Evolutionary conservation across 2,113 vertebrate species (phyloP).

Genomic region (Nerophis ophidion): DNA sequence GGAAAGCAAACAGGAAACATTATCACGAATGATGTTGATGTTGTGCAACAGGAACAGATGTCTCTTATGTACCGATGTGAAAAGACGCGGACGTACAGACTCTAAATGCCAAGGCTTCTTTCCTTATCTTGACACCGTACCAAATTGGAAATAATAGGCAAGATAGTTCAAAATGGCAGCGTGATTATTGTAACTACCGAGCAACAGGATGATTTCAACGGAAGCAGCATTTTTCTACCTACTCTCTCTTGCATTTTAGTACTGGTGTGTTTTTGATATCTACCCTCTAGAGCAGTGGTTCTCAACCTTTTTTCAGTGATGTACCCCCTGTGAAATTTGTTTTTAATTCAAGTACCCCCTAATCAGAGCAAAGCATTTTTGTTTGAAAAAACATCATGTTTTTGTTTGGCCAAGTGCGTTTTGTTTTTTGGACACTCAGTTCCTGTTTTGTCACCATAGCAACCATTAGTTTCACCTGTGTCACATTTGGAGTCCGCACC

Average conservation of each 20-base stretch:
- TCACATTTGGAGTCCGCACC: too few species aligned
- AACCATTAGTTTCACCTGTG: too few species aligned
- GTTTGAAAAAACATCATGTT: too few species aligned
- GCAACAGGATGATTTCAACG: background rate
- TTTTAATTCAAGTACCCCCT: too few species aligned
- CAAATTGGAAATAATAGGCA: constrained; percentile 9
- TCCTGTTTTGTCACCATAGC: too few species aligned
- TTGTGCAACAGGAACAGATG: constrained; percentile 5
- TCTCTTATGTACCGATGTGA: constrained; percentile 4
- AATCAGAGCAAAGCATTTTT: too few species aligned
- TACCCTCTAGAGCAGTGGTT: too few species aligned
- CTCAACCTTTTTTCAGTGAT: too few species aligned
- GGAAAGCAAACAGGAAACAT: constrained; percentile 16
- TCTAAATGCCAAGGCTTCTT: background rate
- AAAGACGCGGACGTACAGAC: background rate
- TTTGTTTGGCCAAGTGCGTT: too few species aligned
- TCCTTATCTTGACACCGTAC: background rate
- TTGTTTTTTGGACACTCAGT: too few species aligned
- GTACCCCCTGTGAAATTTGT: too few species aligned
- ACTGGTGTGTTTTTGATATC: too few species aligned
- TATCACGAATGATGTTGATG: background rate
- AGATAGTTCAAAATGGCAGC: constrained; percentile 9
- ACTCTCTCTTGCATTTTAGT: background rate
- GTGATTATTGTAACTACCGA: background rate
- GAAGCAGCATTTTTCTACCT: background rate